Conservation (phyloP, 2,888 invertebrate genomes). For the Magallana nippona region DNA sequence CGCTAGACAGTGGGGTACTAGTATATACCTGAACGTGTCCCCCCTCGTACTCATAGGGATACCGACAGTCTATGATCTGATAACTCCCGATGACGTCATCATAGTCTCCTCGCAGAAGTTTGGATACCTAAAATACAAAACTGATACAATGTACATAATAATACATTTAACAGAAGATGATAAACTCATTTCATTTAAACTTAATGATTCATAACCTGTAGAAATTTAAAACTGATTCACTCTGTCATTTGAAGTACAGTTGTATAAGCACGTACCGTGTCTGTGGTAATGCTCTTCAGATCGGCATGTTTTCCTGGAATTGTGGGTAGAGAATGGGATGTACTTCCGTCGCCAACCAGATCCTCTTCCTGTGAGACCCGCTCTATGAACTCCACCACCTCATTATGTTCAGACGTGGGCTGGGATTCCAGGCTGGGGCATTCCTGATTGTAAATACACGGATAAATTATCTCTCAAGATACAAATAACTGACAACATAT, state of each 20-base stretch:
- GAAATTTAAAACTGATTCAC: too few relatives aligned
- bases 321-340: slow-evolving; percentile 57
- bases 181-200: too few relatives aligned
- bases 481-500: too few relatives aligned
- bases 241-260: too few relatives aligned
- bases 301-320: slow-evolving; percentile 65
- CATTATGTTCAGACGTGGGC: not conserved
- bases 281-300: slow-evolving; percentile 66
- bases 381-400: slow-evolving; percentile 31
- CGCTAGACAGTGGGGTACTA: not conserved
- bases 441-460: not conserved
- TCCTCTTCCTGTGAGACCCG: slow-evolving; percentile 23
- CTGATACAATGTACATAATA: not conserved
- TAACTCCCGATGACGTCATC: slow-evolving; percentile 40
- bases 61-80: slow-evolving; percentile 42
- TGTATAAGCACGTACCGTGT: slow-evolving; percentile 58
- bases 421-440: not conserved
- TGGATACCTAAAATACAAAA: slow-evolving; percentile 18
- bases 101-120: slow-evolving; percentile 32
- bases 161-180: not conserved
- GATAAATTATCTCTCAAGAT: too few relatives aligned
- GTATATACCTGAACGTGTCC: slow-evolving; percentile 36
- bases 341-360: slow-evolving; percentile 39
- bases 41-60: slow-evolving; percentile 36
- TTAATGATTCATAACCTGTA: too few relatives aligned